phyloP scores from a whole-genome alignment of 2,888 invertebrate species.

The Eumacrocentrus americanus region DNA sequence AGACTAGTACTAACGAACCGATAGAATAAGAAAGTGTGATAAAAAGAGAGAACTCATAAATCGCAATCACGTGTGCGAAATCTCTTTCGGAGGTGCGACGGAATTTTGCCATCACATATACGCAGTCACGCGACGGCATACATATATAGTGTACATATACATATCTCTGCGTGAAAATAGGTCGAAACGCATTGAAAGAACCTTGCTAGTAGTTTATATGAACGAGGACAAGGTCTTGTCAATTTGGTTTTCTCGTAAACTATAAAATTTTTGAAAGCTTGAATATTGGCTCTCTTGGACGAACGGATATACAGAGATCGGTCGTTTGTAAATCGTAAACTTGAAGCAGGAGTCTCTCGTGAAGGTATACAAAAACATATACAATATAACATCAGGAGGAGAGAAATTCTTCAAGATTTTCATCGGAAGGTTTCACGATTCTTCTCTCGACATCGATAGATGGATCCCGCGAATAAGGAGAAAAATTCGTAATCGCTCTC shows the following conservation, averaged over 20 bases:
- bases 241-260: slow-evolving; percentile 16
- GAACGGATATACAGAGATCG: too few relatives aligned
- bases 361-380: not conserved
- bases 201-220: not conserved
- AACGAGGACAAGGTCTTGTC: slow-evolving; percentile 22
- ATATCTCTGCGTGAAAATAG: not conserved
- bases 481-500: slow-evolving; percentile 39
- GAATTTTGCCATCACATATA: slow-evolving; percentile 8
- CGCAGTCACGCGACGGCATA: slow-evolving; percentile 11
- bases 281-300: too few relatives aligned
- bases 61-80: slow-evolving; percentile 45
- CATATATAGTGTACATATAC: too few relatives aligned
- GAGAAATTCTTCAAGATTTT: slow-evolving; percentile 5
- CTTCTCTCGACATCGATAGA: slow-evolving; percentile 22
- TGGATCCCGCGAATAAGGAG: slow-evolving; percentile 4
- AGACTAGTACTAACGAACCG: slow-evolving; percentile 47
- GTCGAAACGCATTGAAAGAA: not conserved
- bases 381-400: not conserved
- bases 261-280: not conserved
- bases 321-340: slow-evolving; percentile 8
- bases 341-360: not conserved
- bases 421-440: slow-evolving; percentile 1
- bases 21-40: slow-evolving; percentile 45
- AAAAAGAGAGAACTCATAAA: slow-evolving; percentile 45
- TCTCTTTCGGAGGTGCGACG: slow-evolving; percentile 1